These are phyloP conservation scores for Agonopterix arenella DNA, from an alignment of 2,888 invertebrate species.

Conservation along the genomic window DNA sequence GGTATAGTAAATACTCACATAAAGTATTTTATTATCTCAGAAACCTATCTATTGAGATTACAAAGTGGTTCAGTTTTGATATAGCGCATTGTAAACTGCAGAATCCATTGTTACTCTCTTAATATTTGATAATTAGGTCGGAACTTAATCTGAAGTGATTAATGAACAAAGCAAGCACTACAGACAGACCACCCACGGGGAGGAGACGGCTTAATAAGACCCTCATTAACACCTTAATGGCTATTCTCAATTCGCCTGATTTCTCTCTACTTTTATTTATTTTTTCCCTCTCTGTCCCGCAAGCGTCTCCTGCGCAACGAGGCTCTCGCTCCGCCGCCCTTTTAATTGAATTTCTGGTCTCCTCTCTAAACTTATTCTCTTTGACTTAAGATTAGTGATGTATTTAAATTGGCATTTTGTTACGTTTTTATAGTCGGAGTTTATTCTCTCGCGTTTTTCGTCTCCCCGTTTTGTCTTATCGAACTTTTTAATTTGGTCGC, in stretches of 20 bases:
- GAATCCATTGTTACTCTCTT: slow-evolving; percentile 32
- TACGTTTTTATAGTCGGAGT: slow-evolving; percentile 58
- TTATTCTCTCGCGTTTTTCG: slow-evolving; percentile 27
- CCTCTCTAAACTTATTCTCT: slow-evolving; percentile 71
- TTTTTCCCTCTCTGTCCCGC: slow-evolving; percentile 45
- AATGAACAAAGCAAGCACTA: slow-evolving; percentile 63
- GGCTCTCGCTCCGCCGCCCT: slow-evolving; percentile 46
- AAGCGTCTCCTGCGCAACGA: slow-evolving; percentile 31
- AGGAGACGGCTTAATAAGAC: slow-evolving; percentile 75
- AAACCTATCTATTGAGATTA: neutral
- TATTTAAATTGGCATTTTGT: slow-evolving; percentile 73
- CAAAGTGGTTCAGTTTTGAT: neutral
- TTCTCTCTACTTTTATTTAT: slow-evolving; percentile 68
- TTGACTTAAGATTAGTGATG: slow-evolving; percentile 74
- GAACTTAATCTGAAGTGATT: slow-evolving; percentile 62
- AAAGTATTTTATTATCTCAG: neutral
- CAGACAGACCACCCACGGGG: slow-evolving; percentile 69
- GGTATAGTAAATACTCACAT: too few species aligned
- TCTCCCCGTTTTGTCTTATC: slow-evolving; percentile 41
- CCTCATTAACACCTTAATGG: slow-evolving; percentile 76
- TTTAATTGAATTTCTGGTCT: slow-evolving; percentile 68
- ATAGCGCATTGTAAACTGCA: slow-evolving; percentile 8
- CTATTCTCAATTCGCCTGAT: slow-evolving; percentile 73
- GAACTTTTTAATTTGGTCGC: slow-evolving; percentile 54
- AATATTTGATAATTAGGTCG: slow-evolving; percentile 63